Percentiles rank a stretch among this genome's conserved stretches.
phyloP scores from a whole-genome alignment of 2,113 vertebrate species.

The Penelope pileata region DNA sequence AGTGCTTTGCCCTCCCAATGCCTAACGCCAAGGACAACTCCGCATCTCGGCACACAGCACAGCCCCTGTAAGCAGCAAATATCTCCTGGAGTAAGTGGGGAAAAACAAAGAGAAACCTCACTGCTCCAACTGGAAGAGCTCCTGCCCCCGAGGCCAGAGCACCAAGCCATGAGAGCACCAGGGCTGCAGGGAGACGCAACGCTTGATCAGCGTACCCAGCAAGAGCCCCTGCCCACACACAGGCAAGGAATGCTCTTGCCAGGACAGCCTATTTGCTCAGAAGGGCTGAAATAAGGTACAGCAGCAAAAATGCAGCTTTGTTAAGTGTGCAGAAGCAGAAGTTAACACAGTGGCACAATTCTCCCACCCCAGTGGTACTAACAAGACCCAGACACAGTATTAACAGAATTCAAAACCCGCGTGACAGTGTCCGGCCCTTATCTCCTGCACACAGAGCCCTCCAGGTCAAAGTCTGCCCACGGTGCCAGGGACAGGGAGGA shows the following conservation, averaged over 20 bases:
- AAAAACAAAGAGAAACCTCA: neutral
- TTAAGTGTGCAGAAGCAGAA: neutral
- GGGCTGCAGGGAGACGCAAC: neutral
- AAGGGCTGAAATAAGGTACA: neutral
- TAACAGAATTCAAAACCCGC: neutral
- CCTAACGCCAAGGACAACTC: neutral
- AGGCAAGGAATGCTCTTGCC: neutral
- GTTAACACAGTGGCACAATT: neutral
- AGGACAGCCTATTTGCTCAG: neutral
- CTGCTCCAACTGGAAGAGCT: too few species aligned
- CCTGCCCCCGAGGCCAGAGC: neutral
- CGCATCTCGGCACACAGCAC: neutral
- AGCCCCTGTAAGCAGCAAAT: neutral
- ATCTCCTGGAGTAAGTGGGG: neutral
- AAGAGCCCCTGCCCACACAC: neutral
- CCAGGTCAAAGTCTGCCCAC: neutral
- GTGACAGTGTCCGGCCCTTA: neutral
- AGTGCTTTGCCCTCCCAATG: neutral
- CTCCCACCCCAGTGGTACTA: neutral
- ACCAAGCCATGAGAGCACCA: neutral
- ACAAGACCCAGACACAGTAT: neutral
- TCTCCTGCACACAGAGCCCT: neutral
- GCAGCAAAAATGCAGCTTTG: neutral
- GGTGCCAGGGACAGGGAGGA: neutral
- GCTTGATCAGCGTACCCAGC: neutral